Percentiles rank a stretch among this genome's conserved stretches.
Evolutionary conservation across 37 sponge, comb jelly and placozoan genomes (phyloP).

Genomic region (Chondrosia reniformis): DNA sequence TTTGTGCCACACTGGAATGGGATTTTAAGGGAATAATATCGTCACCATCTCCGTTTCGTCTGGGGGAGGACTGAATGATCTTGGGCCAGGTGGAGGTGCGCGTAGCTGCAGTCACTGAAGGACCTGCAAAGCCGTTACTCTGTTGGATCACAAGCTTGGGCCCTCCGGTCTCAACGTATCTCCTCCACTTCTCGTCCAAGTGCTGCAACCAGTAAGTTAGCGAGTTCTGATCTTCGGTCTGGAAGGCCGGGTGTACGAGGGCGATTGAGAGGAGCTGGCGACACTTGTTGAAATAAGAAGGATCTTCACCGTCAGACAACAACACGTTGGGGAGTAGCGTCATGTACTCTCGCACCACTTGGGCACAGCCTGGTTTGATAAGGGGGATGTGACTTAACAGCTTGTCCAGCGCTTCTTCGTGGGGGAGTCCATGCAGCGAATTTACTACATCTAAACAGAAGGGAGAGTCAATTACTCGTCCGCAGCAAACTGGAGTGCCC

Average conservation of each 20-base stretch:
- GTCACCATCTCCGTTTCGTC: neutral
- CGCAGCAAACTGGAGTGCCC: neutral
- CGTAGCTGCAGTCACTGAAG: neutral
- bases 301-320: constrained; percentile 60
- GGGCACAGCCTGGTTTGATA: constrained; percentile 67
- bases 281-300: constrained; percentile 73
- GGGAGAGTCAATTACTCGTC: neutral
- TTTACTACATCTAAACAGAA: constrained; percentile 57
- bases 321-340: constrained; percentile 80
- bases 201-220: constrained; percentile 70
- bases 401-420: constrained; percentile 56
- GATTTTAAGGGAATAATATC: too few relatives aligned
- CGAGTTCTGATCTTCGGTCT: constrained; percentile 63
- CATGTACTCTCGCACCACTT: constrained; percentile 79
- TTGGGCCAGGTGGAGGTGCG: too few relatives aligned
- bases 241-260: constrained; percentile 91
- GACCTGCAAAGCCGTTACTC: neutral
- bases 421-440: constrained; percentile 50
- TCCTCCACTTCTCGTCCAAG: constrained; percentile 64
- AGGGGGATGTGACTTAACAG: constrained; percentile 73
- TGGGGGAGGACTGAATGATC: neutral
- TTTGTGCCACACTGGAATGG: too few relatives aligned
- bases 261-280: constrained; percentile 86
- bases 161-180: constrained; percentile 18
- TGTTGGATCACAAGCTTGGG: neutral